Evolutionary conservation across 2,113 vertebrate species (phyloP), one percentile per base, ranked within the genome.

Genomic region (Muntiacus muntjak): DNA sequence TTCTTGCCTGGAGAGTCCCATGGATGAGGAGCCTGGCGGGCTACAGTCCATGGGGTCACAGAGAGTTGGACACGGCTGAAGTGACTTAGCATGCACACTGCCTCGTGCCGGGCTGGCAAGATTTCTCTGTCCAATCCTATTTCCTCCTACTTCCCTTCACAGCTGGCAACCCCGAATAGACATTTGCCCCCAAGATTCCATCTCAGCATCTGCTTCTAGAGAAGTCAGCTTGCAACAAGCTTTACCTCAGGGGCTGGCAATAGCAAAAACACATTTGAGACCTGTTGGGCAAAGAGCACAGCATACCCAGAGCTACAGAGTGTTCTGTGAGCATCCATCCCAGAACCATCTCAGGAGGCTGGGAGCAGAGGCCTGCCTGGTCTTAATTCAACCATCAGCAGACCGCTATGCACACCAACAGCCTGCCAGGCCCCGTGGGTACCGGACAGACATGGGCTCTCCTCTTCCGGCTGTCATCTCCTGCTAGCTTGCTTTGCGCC

Each of bases 281-380:
- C 57, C 17, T 2, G 3, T 43, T 1, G 6, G 62, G n/a, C 43
- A 26, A 23, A 74, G 19, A 26, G 28, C 87, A 47, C 30, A 0
- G 14, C 50, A 60, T 60, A 7, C 50, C 43, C 10, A 7, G 50
- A 40, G 54, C n/a, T 1, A 3, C 1, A 0, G 0, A 40, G 62
- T 1, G 0, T 5, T 82, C 47, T 81, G 6, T 5, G 40, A 79
- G 3, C 3, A 14, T 15, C 79, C 0, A 3, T 33, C n/a, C 33
- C 15, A 71, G 67, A 57, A 19, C 55, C 78, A n/a, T 28, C 74
- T 40, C 17, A 9, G 47, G 33, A 78, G 67, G 50, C 85, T 33
- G 30, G n/a, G 23, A 10, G 26, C 52, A n/a, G 3, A 2, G 28
- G 30, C 17, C 55, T 50, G 11, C 26, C 55, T 23, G 40, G 0